These are phyloP conservation scores for Harlomillsia oculata DNA, from an alignment of 1,140 invertebrate species.

Conservation along the genomic window DNA sequence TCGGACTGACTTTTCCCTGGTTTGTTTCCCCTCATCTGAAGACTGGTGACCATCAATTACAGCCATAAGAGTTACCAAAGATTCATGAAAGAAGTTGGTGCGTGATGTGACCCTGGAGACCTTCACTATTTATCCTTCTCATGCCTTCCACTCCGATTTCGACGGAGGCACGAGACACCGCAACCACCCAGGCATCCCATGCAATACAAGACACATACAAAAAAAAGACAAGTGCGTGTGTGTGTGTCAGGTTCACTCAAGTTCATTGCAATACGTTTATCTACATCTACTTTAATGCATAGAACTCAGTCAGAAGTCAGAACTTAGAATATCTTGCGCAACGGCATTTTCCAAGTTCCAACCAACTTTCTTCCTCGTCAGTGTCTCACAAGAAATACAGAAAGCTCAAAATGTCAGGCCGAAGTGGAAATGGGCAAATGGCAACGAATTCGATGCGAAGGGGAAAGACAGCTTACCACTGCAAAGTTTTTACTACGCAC, in stretches of 20 bases:
- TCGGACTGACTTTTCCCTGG: neutral
- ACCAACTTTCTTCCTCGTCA: no score
- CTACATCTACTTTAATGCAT: neutral
- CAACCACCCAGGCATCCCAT: neutral
- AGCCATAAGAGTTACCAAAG: slow-evolving; percentile 23
- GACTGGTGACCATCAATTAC: slow-evolving; percentile 27
- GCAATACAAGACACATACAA: no score
- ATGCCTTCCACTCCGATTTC: neutral
- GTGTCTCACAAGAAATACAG: no score
- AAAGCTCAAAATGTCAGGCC: no score
- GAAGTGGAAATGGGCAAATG: no score
- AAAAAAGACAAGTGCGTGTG: no score
- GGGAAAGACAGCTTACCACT: no score
- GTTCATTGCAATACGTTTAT: neutral
- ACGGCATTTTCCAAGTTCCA: no score
- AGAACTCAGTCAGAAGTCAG: neutral
- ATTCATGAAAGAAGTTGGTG: slow-evolving; percentile 24
- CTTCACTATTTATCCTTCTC: slow-evolving; percentile 11
- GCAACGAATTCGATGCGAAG: no score
- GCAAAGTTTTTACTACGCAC: no score
- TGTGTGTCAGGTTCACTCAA: neutral
- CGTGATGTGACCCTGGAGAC: slow-evolving; percentile 23
- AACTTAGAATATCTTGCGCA: no score
- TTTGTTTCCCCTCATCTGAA: slow-evolving; percentile 12
- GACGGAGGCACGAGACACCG: no score